These are phyloP conservation scores for Ageneiosus marmoratus DNA, from an alignment of 2,113 vertebrate genomes.

Conservation along the genomic window DNA sequence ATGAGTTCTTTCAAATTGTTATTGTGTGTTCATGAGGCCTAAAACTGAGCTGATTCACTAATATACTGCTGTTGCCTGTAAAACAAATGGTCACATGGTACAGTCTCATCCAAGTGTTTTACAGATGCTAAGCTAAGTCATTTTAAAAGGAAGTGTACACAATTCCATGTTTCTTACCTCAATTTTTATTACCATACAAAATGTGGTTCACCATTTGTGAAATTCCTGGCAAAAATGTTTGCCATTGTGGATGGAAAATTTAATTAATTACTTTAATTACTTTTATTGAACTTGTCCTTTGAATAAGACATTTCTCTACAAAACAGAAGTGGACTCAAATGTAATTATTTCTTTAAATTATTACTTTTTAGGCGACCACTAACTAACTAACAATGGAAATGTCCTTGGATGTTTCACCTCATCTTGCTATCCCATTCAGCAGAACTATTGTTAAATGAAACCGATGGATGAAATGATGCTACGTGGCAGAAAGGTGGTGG, in stretches of 20 bases:
- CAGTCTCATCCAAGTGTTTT: neutral
- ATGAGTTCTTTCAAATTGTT: neutral
- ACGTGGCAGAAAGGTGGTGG: neutral
- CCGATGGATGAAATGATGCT: neutral
- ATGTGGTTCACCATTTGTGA: neutral
- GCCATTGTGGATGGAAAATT: neutral
- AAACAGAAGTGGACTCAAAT: neutral
- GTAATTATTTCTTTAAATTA: neutral
- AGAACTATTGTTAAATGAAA: neutral
- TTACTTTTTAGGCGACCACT: neutral
- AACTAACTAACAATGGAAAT: neutral
- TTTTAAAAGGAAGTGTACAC: neutral
- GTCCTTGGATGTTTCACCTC: neutral
- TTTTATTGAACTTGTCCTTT: neutral
- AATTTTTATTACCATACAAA: neutral
- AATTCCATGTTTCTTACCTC: neutral
- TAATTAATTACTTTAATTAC: too few species aligned
- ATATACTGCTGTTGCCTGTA: neutral
- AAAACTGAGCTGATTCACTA: neutral
- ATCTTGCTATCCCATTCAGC: neutral
- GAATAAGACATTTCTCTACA: neutral
- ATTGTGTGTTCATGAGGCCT: neutral
- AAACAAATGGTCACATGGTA: neutral
- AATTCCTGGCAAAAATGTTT: neutral
- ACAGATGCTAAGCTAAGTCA: neutral